Evolutionary conservation across 2,113 vertebrate species (phyloP), one percentile per base, ranked within the genome.

Genomic region (Aphelocoma coerulescens): DNA sequence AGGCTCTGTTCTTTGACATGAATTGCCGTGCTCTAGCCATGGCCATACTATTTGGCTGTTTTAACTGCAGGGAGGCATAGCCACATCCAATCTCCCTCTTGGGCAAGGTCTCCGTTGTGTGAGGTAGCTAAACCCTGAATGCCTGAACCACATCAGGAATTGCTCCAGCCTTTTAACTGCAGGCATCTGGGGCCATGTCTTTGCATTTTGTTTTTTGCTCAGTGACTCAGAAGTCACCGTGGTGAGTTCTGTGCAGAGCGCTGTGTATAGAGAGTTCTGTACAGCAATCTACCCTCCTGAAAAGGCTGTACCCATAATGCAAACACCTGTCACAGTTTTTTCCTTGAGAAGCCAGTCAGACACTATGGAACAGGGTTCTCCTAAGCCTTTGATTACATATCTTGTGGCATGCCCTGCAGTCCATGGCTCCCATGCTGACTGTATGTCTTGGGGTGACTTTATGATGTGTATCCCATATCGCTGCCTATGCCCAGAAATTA

Each of bases 241-340:
- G 2, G 23, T 18, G 54, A 48, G 55, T 17, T 69, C 26, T 68
- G 41, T 26, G 39, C 46, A 75, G n/a, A 74, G 5, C 8, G 24
- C 46, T 46, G 7, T 39, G 22, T 33, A 44, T 22, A 32, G 26
- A 57, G 17, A 27, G 43, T 15, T 86, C 62, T 57, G 66, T 48
- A 26, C 5, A 12, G 15, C 32, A 57, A 77, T 46, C 57, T 66
- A 44, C 32, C 15, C 24, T 67, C 57, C 33, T 28, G 7, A 26
- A 73, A 88, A 57, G 0, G 0, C 39, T 43, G 48, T 18, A 54
- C 43, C 20, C 19, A 9, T 22, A 15, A 30, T 72, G 27, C 37
- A 84, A 89, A 69, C 4, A 73, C 15, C 43, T 39, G 17, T 59
- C 57, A 69, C 16, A 4, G 2, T 11, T 85, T 85, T 81, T 71